phyloP scores from a whole-genome alignment of 2,797 vertebrate genomes.

The Gorsachius magnificus region DNA sequence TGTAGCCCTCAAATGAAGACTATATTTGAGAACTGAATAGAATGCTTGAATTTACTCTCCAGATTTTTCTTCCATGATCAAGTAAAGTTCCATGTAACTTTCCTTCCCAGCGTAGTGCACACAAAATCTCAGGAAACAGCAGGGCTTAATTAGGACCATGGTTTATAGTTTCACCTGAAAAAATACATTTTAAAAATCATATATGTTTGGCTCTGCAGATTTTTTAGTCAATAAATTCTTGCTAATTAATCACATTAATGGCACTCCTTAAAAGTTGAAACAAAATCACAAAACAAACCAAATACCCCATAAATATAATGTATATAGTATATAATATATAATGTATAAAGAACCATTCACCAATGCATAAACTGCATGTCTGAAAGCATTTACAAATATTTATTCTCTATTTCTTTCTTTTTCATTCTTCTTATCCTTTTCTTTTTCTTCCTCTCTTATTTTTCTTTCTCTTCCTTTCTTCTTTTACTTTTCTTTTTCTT shows the following conservation, averaged over 20 bases:
- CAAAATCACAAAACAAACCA: constrained; percentile 78
- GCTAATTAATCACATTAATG: constrained; percentile 82
- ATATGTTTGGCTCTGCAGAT: constrained; percentile 74
- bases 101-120: constrained; percentile 61
- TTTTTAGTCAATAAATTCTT: constrained; percentile 80
- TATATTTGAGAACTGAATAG: constrained; percentile 70
- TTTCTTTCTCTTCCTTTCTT: too few relatives aligned
- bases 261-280: constrained; percentile 78
- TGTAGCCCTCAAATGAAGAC: constrained; percentile 55
- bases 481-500: rapidly evolving
- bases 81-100: constrained; percentile 67
- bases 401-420: not conserved
- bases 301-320: constrained; percentile 75
- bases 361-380: constrained; percentile 25
- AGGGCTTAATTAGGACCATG: constrained; percentile 78
- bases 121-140: constrained; percentile 79
- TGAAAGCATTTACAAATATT: constrained; percentile 55
- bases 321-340: constrained; percentile 62
- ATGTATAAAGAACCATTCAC: constrained; percentile 75
- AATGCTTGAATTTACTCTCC: constrained; percentile 70
- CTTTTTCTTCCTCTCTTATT: rapidly evolving
- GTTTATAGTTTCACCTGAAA: constrained; percentile 84
- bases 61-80: constrained; percentile 68
- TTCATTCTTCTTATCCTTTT: not conserved
- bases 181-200: constrained; percentile 81